Evolutionary conservation across 2,888 invertebrate genomes (phyloP), one percentile per base, ranked within the genome.

Genomic region (Notodonta ziczac): DNA sequence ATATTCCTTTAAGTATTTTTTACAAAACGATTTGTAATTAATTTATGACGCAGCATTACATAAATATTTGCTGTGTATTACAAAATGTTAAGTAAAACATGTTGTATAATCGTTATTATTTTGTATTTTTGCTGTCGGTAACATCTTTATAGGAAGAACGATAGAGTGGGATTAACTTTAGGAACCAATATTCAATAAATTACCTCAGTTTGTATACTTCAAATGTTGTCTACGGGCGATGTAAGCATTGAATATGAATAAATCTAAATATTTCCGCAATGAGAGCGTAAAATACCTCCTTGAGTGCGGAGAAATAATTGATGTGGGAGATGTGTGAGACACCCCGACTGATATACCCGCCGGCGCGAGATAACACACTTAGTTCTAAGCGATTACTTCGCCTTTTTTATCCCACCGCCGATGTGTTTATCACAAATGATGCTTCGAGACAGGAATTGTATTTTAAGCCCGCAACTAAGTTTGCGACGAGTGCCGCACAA

Each of bases 401-500:
- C 51, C 60, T 67, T 70, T 71, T 67, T 68, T 61, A 61, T 72
- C 59, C 44, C 58, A 61, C 56, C 60, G 52, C 56, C 61, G 60
- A 68, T 63, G 52, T 65, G 65, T 69, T 76, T 75, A 76, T 77
- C 72, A 62, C 62, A 72, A 74, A 74, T 74, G 70, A 62, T 74
- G 70, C 71, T 74, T 67, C 72, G 61, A 65, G 80, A 80, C 80
- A 84, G 63, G 77, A 72, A 79, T 83, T 80, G 70, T 74, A 76
- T 82, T 83, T 84, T 79, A 84, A 83, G 74, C 66, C 65, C 72
- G 67, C 69, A 74, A 79, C 77, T 74, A 77, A 85, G 78, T 86
- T 85, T 61, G 71, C 65, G 68, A 69, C 70, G 73, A 78, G 69
- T 78, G 76, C 69, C 70, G 76, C 68, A 78, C 78, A 80, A 80